Evolutionary conservation across 1,140 invertebrate genomes (phyloP).

Genomic region (Elymnias hypermnestra): DNA sequence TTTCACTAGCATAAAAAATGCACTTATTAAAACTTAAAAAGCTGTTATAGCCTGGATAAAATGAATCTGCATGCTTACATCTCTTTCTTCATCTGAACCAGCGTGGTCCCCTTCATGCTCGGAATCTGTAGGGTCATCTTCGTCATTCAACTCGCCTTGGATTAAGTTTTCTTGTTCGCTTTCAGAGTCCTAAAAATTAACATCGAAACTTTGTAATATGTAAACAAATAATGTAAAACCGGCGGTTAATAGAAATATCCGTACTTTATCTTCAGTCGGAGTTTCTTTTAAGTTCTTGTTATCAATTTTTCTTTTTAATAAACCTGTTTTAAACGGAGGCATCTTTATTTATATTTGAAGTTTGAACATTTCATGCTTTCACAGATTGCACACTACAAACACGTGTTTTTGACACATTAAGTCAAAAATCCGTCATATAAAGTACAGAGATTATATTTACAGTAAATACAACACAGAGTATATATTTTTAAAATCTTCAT

Average conservation of each 20-base stretch:
- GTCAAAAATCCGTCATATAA: too few species aligned
- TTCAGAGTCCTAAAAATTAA: constrained; percentile 18
- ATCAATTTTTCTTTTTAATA: constrained; percentile 48
- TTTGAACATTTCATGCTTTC: too few species aligned
- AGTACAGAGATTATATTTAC: too few species aligned
- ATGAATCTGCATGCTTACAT: too few species aligned
- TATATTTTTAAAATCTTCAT: too few species aligned
- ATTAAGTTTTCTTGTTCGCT: constrained; percentile 39
- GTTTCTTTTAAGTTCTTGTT: constrained; percentile 9
- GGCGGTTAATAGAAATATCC: background rate
- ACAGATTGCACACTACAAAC: background rate
- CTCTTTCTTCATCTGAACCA: constrained; percentile 48
- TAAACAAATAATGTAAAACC: constrained; percentile 1
- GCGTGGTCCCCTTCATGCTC: constrained; percentile 35
- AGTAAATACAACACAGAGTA: background rate
- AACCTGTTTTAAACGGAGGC: constrained; percentile 56
- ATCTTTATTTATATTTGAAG: constrained; percentile 47
- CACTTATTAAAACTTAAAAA: too few species aligned
- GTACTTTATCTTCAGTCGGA: too few species aligned
- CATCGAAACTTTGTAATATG: constrained; percentile 5
- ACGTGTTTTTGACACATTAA: constrained; percentile 19
- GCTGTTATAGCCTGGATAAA: too few species aligned
- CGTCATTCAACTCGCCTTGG: constrained; percentile 33
- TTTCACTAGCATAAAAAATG: too few species aligned
- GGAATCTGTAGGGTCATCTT: constrained; percentile 47